Evolutionary conservation across 2,888 invertebrate genomes (phyloP).

Genomic region (Parelbella ahira): DNA sequence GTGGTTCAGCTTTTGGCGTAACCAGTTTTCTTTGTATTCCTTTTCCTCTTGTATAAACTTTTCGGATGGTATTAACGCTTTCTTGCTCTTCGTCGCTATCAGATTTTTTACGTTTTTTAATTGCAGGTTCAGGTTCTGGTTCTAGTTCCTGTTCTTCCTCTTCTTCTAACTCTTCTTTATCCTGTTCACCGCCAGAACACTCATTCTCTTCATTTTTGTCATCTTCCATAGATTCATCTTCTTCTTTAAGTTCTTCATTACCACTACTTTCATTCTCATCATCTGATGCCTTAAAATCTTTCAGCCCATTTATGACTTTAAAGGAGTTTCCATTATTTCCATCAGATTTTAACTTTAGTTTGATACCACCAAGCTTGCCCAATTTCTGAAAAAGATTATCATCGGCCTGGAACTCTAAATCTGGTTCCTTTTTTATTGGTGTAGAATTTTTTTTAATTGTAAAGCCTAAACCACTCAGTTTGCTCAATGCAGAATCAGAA

Average conservation of each 20-base stretch:
- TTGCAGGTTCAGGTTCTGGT: conserved; percentile 32
- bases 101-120: conserved; percentile 33
- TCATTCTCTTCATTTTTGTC: conserved; percentile 37
- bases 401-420: conserved; percentile 33
- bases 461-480: conserved; percentile 68
- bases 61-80: conserved; percentile 30
- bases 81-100: conserved; percentile 45
- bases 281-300: conserved; percentile 68
- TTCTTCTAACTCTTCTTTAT: conserved; percentile 38
- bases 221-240: conserved; percentile 40
- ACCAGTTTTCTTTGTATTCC: conserved; percentile 38
- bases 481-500: conserved; percentile 57
- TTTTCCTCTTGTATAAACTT: conserved; percentile 37
- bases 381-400: conserved; percentile 61
- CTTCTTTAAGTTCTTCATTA: conserved; percentile 49
- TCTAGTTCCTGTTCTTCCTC: conserved; percentile 37
- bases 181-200: conserved; percentile 45
- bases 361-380: conserved; percentile 68
- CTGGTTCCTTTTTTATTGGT: conserved; percentile 59
- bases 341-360: conserved; percentile 70
- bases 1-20: conserved; percentile 39
- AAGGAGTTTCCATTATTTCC: conserved; percentile 61
- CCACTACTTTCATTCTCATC: conserved; percentile 59
- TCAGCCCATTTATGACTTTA: conserved; percentile 69
- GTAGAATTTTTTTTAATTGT: conserved; percentile 66